A percentile compares a stretch with the other conserved stretches of the same genome.
Conservation (phyloP, 2,888 invertebrate species). For the Callosobruchus maculatus region DNA sequence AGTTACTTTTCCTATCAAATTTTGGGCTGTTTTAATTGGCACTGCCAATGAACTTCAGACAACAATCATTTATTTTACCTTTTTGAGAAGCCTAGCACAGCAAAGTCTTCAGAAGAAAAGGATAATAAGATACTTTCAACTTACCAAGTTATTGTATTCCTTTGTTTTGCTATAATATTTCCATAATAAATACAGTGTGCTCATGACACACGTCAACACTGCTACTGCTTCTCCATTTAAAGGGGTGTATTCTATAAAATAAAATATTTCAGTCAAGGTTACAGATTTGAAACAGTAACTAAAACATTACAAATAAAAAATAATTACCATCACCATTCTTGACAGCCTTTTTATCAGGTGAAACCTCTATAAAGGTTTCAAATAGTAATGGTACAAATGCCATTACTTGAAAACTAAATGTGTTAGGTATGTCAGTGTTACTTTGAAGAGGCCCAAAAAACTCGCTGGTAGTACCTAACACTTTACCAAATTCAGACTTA, state of each 20-base stretch:
- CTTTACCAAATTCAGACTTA: constrained; percentile 12
- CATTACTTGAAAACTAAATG: constrained; percentile 60
- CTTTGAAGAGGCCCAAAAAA: constrained; percentile 3
- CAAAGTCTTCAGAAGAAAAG: too few relatives aligned
- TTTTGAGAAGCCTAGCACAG: too few relatives aligned
- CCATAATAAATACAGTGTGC: constrained; percentile 58
- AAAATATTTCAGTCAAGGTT: too few relatives aligned
- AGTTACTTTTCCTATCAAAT: too few relatives aligned
- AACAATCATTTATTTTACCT: too few relatives aligned
- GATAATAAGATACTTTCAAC: background rate
- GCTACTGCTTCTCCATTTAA: constrained; percentile 62
- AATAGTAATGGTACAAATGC: constrained; percentile 73
- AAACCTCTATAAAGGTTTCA: constrained; percentile 82
- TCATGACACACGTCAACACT: constrained; percentile 60
- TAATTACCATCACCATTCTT: constrained; percentile 15
- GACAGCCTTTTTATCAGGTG: constrained; percentile 47
- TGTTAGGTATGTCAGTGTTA: constrained; percentile 4
- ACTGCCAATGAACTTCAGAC: too few relatives aligned
- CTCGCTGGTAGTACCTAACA: constrained; percentile 12
- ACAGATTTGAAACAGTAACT: too few relatives aligned
- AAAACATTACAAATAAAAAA: background rate
- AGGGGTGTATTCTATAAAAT: constrained; percentile 22
- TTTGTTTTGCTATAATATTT: constrained; percentile 22
- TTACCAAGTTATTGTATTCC: constrained; percentile 21
- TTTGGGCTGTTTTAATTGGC: too few relatives aligned